Conservation (phyloP, 2,113 vertebrate genomes). For the Arothron firmamentum region DNA sequence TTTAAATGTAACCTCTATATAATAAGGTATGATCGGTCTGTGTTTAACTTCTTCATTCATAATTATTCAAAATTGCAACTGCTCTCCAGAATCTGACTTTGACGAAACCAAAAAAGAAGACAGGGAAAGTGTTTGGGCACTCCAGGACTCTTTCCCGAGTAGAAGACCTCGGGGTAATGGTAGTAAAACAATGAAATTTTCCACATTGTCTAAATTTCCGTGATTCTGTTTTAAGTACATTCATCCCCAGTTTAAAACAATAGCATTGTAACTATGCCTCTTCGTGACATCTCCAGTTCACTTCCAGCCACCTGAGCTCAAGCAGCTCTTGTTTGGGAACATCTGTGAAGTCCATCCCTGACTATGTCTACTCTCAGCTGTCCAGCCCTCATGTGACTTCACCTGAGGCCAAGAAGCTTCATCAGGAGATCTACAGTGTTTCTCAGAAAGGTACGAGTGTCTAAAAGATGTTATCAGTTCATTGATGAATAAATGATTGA, state of each 20-base stretch:
- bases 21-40: too few relatives aligned
- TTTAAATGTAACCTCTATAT: neutral
- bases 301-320: constrained; percentile 59
- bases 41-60: too few relatives aligned
- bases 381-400: constrained; percentile 77
- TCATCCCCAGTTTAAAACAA: neutral
- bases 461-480: too few relatives aligned
- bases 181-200: constrained; percentile 31
- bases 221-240: neutral
- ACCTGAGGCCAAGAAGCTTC: constrained; percentile 83
- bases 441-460: constrained; percentile 85
- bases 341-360: constrained; percentile 86
- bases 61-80: too few relatives aligned
- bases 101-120: constrained; percentile 85
- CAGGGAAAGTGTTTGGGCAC: constrained; percentile 79
- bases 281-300: constrained; percentile 40
- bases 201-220: neutral
- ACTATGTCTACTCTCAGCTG: constrained; percentile 81
- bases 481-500: too few relatives aligned
- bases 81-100: constrained; percentile 66
- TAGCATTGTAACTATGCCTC: neutral
- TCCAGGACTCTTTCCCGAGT: constrained; percentile 84
- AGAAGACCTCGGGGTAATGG: constrained; percentile 81
- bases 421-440: constrained; percentile 82
- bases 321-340: constrained; percentile 34